Conservation (phyloP, 2,888 invertebrate genomes). For the Rhorus exstirpatorius region DNA sequence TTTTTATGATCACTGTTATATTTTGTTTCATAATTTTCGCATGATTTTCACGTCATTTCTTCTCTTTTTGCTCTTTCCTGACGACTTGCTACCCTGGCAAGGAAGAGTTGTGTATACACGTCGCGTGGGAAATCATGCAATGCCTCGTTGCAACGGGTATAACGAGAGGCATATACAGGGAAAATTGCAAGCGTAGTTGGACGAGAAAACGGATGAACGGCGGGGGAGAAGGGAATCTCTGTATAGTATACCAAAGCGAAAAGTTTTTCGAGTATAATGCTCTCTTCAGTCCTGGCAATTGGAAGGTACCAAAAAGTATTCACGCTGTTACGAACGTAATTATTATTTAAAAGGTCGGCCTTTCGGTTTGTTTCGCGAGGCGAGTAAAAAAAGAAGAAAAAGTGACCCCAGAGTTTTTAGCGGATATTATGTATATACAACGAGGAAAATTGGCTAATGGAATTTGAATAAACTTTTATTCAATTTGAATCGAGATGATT, state of each 20-base stretch:
- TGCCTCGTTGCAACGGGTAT: slow-evolving; percentile 32
- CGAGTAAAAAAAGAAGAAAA: too few species aligned
- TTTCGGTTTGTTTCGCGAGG: too few species aligned
- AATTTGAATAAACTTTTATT: neutral
- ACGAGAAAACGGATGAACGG: neutral
- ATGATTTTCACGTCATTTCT: slow-evolving; percentile 24
- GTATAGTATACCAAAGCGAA: neutral
- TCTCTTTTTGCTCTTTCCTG: neutral
- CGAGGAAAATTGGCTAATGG: neutral
- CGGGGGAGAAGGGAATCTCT: too few species aligned
- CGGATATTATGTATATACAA: neutral
- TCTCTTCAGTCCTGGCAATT: neutral
- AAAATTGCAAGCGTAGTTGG: slow-evolving; percentile 48
- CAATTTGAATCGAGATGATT: too few species aligned
- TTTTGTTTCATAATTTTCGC: slow-evolving; percentile 2
- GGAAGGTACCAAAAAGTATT: neutral
- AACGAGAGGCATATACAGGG: slow-evolving; percentile 42
- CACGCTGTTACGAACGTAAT: neutral
- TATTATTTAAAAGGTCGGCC: too few species aligned
- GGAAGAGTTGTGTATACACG: slow-evolving; percentile 40
- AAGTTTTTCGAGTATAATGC: neutral
- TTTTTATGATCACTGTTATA: slow-evolving; percentile 1
- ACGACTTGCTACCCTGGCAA: neutral
- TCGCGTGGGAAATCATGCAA: slow-evolving; percentile 67
- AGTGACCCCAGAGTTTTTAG: neutral